Evolutionary conservation across 23 tunicate species (phyloP).

Genomic region (Halocynthia roretzi): DNA sequence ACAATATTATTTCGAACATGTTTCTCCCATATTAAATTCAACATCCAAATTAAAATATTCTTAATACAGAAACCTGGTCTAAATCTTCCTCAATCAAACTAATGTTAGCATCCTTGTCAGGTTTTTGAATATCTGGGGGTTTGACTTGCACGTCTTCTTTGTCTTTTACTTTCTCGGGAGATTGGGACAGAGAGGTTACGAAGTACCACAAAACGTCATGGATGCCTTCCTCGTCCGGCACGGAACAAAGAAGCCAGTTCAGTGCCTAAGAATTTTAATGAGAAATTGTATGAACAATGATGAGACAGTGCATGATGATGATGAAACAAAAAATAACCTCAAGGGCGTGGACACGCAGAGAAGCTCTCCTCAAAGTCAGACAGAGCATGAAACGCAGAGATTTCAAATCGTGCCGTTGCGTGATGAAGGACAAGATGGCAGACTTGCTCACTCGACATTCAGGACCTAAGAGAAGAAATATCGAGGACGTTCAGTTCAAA

Average conservation of each 20-base stretch:
- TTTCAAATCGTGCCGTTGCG: constrained; percentile 58
- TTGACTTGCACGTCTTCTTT: too few species aligned
- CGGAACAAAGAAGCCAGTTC: constrained; percentile 63
- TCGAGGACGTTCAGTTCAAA: not conserved
- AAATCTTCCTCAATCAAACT: too few species aligned
- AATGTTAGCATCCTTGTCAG: too few species aligned
- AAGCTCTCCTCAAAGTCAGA: constrained; percentile 50
- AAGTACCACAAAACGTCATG: constrained; percentile 65
- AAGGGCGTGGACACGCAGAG: constrained; percentile 52
- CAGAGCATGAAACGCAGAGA: constrained; percentile 49
- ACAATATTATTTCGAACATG: not conserved
- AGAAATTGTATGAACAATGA: not conserved
- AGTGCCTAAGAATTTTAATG: constrained; percentile 31
- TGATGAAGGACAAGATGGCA: constrained; percentile 40
- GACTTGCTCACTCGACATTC: constrained; percentile 4
- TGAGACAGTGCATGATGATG: too few species aligned
- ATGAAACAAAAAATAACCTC: constrained; percentile 26
- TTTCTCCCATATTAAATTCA: constrained; percentile 29
- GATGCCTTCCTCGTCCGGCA: constrained; percentile 30
- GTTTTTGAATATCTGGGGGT: too few species aligned
- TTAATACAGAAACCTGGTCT: too few species aligned
- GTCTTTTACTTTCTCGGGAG: too few species aligned
- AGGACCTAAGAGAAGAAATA: not conserved
- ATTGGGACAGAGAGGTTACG: constrained; percentile 28
- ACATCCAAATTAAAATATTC: constrained; percentile 13